These are phyloP conservation scores for Zaprionus bogoriensis DNA, from an alignment of 2,888 invertebrate species.

Conservation along the genomic window DNA sequence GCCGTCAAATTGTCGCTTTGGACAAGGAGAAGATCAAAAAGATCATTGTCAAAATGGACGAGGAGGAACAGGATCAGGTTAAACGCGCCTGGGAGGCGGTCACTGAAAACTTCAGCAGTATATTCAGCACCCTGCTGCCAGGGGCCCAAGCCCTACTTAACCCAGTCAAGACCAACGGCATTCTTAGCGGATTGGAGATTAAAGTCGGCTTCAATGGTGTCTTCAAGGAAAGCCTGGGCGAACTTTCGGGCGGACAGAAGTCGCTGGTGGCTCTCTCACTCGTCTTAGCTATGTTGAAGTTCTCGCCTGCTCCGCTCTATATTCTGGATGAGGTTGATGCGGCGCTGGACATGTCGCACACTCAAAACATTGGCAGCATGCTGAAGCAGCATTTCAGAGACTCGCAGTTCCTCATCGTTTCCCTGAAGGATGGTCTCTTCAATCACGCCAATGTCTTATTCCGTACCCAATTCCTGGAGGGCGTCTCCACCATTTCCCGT, in stretches of 20 bases:
- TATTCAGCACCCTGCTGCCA: constrained; percentile 95
- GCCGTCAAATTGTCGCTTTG: constrained; percentile 88
- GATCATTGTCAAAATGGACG: constrained; percentile 94
- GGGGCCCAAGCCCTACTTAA: constrained; percentile 94
- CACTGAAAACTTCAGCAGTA: constrained; percentile 96
- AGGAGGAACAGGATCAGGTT: constrained; percentile 93
- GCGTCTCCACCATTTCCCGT: constrained; percentile 93
- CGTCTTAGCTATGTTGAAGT: constrained; percentile 97
- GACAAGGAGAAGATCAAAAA: constrained; percentile 89
- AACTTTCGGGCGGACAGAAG: constrained; percentile 98
- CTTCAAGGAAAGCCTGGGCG: constrained; percentile 98
- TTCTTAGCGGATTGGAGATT: constrained; percentile 93
- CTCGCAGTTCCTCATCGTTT: constrained; percentile 98
- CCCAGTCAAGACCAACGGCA: constrained; percentile 83
- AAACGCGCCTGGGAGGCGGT: constrained; percentile 93
- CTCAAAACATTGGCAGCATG: constrained; percentile 99
- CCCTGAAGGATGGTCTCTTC: constrained; percentile 99
- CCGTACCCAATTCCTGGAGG: constrained; percentile 96
- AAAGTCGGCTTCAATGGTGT: constrained; percentile 95
- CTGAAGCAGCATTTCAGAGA: constrained; percentile 93
- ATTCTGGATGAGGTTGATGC: constrained; percentile 99
- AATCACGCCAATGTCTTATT: constrained; percentile 99
- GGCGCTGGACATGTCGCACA: constrained; percentile 98
- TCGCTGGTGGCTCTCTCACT: constrained; percentile 97
- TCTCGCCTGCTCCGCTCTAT: constrained; percentile 98